These are phyloP conservation scores for Podarcis cretensis DNA, from an alignment of 2,113 vertebrate species.

Conservation along the genomic window DNA sequence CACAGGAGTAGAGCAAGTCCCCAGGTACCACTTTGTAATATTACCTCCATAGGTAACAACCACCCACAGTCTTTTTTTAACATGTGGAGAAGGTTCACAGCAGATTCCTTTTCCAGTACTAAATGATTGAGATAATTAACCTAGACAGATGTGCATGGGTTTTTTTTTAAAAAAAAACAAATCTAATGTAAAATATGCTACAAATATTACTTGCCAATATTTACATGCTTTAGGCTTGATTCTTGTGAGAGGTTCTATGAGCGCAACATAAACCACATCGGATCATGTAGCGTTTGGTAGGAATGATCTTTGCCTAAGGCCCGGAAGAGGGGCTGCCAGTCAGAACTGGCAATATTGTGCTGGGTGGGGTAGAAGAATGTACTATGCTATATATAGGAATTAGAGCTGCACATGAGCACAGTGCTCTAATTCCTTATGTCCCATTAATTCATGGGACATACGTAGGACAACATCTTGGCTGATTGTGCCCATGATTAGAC, in stretches of 20 bases:
- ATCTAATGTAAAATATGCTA: slow-evolving; percentile 39
- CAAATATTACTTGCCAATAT: slow-evolving; percentile 36
- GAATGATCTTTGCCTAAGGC: neutral
- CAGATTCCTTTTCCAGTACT: slow-evolving; percentile 21
- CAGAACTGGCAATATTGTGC: neutral
- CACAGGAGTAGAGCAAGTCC: neutral
- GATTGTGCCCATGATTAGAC: neutral
- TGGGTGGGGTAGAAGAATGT: neutral
- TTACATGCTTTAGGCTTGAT: neutral
- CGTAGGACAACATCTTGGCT: neutral
- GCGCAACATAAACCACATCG: neutral
- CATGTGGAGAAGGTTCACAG: slow-evolving; percentile 6
- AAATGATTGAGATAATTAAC: slow-evolving; percentile 60
- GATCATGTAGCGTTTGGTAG: neutral
- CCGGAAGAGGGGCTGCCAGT: neutral
- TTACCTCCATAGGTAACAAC: neutral
- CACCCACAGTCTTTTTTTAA: slow-evolving; percentile 9
- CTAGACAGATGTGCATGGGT: neutral
- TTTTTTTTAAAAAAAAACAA: neutral
- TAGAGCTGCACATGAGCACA: neutral
- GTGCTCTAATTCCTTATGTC: neutral
- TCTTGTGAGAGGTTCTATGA: neutral
- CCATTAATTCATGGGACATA: neutral
- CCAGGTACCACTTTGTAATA: neutral
- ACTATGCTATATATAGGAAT: no score